Percentiles rank a stretch among this genome's conserved stretches.
Evolutionary conservation across 2,888 invertebrate species (phyloP).

Genomic region (Congeria kusceri): DNA sequence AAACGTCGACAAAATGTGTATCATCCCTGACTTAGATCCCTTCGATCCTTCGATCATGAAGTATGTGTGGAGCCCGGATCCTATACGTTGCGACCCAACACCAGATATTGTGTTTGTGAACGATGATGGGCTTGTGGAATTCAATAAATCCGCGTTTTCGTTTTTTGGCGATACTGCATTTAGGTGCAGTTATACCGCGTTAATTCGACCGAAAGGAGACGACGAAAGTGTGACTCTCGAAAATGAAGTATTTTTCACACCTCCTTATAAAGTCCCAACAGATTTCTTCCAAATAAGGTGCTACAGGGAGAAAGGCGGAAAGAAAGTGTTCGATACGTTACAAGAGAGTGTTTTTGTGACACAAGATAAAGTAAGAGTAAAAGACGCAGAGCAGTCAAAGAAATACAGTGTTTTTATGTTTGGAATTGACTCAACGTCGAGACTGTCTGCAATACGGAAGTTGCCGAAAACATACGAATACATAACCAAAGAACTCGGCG

Average conservation of each 20-base stretch:
- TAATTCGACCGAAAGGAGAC: conserved; percentile 45
- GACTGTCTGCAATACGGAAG: conserved; percentile 68
- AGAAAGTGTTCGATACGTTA: conserved; percentile 56
- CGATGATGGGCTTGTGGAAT: conserved; percentile 49
- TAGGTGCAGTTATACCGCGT: conserved; percentile 54
- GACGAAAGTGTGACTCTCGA: conserved; percentile 62
- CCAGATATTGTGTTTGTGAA: conserved; percentile 59
- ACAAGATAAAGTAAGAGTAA: background rate
- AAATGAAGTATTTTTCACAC: conserved; percentile 42
- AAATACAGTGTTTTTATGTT: conserved; percentile 65
- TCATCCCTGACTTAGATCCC: conserved; percentile 66
- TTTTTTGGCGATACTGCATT: conserved; percentile 17
- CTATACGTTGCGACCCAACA: conserved; percentile 57
- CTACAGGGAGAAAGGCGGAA: conserved; percentile 25
- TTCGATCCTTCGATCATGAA: conserved; percentile 66
- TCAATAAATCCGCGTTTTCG: conserved; percentile 48
- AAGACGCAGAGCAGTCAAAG: conserved; percentile 10
- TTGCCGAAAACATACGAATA: conserved; percentile 70
- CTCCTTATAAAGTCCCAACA: conserved; percentile 45
- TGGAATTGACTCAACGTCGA: conserved; percentile 70
- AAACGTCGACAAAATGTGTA: conserved; percentile 58
- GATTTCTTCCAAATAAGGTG: conserved; percentile 69
- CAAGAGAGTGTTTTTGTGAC: conserved; percentile 56
- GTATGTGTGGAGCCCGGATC: conserved; percentile 66
- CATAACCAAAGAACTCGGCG: conserved; percentile 58